Conservation (phyloP, 1,140 invertebrate genomes). For the Stenopsyche tienmushanensis region DNA sequence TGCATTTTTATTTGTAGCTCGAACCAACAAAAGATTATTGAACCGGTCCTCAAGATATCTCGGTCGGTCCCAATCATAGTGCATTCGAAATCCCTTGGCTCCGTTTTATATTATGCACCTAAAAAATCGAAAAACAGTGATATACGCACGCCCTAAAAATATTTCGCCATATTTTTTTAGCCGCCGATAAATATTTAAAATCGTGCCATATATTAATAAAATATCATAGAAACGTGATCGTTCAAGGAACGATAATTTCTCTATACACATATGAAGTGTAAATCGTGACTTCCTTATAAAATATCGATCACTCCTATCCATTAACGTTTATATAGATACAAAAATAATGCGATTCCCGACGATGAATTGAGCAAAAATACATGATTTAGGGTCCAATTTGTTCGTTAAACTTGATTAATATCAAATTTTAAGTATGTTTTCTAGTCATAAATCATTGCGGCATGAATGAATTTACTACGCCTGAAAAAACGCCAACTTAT, state of each 20-base stretch:
- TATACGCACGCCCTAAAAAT: too few species aligned
- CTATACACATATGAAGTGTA: conserved; percentile 8
- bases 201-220: conserved; percentile 12
- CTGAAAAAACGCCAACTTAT: too few species aligned
- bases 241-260: not conserved
- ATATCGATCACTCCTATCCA: conserved; percentile 1
- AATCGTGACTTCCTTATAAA: conserved; percentile 22
- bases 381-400: too few species aligned
- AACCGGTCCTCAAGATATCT: conserved; percentile 5
- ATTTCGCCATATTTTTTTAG: too few species aligned
- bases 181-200: too few species aligned
- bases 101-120: conserved; percentile 3
- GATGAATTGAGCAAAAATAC: too few species aligned
- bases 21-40: conserved; percentile 28
- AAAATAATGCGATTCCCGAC: too few species aligned
- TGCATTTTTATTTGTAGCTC: conserved; percentile 23
- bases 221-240: not conserved
- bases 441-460: too few species aligned
- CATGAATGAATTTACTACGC: too few species aligned
- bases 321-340: too few species aligned
- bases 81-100: not conserved
- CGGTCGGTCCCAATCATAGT: not conserved
- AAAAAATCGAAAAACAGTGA: conserved; percentile 21
- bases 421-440: too few species aligned
- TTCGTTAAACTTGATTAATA: too few species aligned